Percentiles rank a stretch among this genome's conserved stretches.
Conservation (phyloP, 2,888 invertebrate species). For the Neria commutata region DNA sequence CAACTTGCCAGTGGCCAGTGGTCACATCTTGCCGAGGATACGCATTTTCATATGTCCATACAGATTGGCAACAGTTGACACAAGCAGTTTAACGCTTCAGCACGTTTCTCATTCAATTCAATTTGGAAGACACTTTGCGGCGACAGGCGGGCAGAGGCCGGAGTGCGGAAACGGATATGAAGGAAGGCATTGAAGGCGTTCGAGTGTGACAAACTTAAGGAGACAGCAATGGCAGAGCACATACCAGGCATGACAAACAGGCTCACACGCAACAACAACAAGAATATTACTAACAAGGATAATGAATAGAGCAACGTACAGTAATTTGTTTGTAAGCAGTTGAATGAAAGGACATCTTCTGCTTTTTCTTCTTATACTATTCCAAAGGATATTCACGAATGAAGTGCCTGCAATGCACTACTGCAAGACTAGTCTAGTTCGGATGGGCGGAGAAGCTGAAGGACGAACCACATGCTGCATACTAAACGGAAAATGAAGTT, state of each 20-base stretch:
- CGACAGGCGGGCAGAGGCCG: not conserved
- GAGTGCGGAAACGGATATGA: not conserved
- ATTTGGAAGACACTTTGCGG: not conserved
- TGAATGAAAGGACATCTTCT: not conserved
- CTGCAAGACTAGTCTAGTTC: no score
- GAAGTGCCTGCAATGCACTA: no score
- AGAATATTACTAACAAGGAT: conserved; percentile 25
- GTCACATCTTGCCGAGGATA: conserved; percentile 49
- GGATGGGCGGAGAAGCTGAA: no score
- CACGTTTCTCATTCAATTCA: conserved; percentile 59
- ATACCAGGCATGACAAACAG: conserved; percentile 51
- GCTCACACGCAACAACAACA: conserved; percentile 24
- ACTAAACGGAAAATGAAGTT: not conserved
- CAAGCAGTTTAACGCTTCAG: conserved; percentile 63
- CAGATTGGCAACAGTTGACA: conserved; percentile 60
- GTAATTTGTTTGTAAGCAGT: not conserved
- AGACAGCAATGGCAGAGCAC: no score
- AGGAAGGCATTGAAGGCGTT: conserved; percentile 38
- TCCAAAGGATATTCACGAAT: no score
- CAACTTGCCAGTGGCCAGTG: conserved; percentile 14
- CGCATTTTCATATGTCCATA: conserved; percentile 57
- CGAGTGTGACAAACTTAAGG: conserved; percentile 52
- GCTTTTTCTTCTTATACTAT: no score
- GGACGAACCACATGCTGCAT: no score
- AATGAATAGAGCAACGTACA: not conserved